Evolutionary conservation across 2,113 vertebrate genomes (phyloP).

Genomic region (Petroica traversi): DNA sequence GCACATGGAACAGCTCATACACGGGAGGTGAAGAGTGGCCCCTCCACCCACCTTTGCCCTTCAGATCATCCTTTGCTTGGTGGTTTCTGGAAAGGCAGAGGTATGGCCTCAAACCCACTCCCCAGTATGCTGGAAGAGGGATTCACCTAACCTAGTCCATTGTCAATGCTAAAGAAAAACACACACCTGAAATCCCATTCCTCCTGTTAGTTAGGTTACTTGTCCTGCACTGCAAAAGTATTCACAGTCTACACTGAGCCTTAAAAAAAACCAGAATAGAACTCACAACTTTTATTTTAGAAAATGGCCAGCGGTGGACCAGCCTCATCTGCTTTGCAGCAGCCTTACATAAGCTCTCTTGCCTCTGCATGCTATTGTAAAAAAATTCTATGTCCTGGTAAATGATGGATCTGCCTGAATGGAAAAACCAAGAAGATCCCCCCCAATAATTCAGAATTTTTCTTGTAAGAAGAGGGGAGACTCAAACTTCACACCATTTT

Average conservation of each 20-base stretch:
- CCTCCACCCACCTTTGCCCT: neutral
- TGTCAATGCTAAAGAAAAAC: neutral
- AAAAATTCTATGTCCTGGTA: neutral
- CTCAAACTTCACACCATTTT: neutral
- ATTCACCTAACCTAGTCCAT: neutral
- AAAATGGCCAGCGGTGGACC: neutral
- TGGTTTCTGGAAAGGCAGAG: neutral
- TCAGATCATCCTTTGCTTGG: rapidly evolving
- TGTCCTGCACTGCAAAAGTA: neutral
- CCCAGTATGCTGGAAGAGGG: neutral
- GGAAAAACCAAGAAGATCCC: neutral
- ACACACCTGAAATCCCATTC: neutral
- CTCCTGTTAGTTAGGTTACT: neutral
- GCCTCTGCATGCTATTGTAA: neutral
- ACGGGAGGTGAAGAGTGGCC: neutral
- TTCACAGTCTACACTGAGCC: neutral
- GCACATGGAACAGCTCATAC: neutral
- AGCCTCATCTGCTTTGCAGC: neutral
- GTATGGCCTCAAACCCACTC: neutral
- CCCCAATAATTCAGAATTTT: neutral
- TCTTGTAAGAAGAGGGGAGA: neutral
- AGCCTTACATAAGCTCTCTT: neutral
- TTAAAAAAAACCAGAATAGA: neutral
- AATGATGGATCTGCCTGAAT: neutral
- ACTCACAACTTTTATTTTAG: neutral